A percentile compares a stretch with the other conserved stretches of the same genome.
phyloP scores from a whole-genome alignment of 2,113 vertebrate species.

The Elachura formosa region DNA sequence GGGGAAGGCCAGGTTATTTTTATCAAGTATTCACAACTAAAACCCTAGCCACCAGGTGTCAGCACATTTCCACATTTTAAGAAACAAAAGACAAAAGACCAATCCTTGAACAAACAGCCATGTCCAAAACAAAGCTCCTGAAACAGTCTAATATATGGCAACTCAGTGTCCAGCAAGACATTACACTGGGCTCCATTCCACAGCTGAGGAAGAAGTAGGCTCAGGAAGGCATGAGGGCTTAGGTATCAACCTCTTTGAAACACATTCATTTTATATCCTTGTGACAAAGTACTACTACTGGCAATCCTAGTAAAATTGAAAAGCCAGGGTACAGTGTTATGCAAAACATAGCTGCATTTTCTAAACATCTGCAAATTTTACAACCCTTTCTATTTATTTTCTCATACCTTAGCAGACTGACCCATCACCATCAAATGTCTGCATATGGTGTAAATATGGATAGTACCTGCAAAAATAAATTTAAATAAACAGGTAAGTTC shows the following conservation, averaged over 20 bases:
- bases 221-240: neutral
- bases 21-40: neutral
- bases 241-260: neutral
- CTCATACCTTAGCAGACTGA: constrained; percentile 83
- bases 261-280: neutral
- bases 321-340: neutral
- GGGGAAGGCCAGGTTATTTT: neutral
- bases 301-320: neutral
- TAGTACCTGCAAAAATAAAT: constrained; percentile 76
- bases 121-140: neutral
- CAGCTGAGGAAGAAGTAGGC: neutral
- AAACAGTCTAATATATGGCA: neutral
- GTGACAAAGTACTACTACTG: neutral
- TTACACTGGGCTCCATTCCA: neutral
- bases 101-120: neutral
- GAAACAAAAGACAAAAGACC: neutral
- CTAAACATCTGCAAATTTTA: neutral
- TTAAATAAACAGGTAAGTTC: neutral
- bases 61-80: neutral
- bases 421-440: constrained; percentile 85
- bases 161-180: neutral
- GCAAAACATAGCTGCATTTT: neutral
- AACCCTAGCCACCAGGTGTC: constrained; percentile 61
- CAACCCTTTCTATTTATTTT: neutral
- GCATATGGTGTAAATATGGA: constrained; percentile 89